phyloP scores from a whole-genome alignment of 2,888 invertebrate species.

The Stenichneumon culpator region DNA sequence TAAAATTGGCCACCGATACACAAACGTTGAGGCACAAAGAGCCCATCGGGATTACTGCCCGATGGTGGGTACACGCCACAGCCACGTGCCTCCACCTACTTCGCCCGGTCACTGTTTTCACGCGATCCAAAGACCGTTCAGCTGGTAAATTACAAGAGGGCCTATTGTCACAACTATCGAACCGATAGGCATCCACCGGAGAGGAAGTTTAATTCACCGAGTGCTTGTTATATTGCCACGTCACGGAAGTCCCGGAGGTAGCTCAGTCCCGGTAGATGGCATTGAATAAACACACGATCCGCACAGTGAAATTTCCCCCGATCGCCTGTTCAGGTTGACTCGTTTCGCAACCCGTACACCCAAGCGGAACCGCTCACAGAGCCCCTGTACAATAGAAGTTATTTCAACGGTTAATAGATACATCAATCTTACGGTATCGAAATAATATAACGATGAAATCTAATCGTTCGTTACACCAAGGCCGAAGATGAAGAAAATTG shows the following conservation, averaged over 20 bases:
- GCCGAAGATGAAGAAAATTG: not conserved
- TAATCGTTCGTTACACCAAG: not conserved
- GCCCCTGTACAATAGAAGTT: not conserved
- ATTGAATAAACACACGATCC: constrained; percentile 38
- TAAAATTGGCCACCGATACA: constrained; percentile 45
- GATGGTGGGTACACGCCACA: constrained; percentile 33
- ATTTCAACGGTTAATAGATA: not conserved
- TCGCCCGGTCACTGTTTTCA: constrained; percentile 37
- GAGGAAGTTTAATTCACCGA: constrained; percentile 44
- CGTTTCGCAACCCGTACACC: constrained; percentile 17
- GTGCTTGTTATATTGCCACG: constrained; percentile 59
- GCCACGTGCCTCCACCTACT: constrained; percentile 18
- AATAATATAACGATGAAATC: not conserved
- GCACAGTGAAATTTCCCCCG: constrained; percentile 21
- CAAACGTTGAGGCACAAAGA: constrained; percentile 46
- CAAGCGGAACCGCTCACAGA: not conserved
- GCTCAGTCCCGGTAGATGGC: constrained; percentile 35
- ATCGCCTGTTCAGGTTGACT: constrained; percentile 37
- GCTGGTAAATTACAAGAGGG: constrained; percentile 53
- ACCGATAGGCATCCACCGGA: constrained; percentile 32
- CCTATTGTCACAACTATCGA: constrained; percentile 61
- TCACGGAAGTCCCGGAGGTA: constrained; percentile 38
- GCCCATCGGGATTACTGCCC: constrained; percentile 15
- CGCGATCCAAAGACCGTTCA: constrained; percentile 33
- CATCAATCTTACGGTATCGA: not conserved